Percentiles rank a stretch among this genome's conserved stretches.
Evolutionary conservation across 2,888 invertebrate species (phyloP).

Genomic region (Microchrysa polita): DNA sequence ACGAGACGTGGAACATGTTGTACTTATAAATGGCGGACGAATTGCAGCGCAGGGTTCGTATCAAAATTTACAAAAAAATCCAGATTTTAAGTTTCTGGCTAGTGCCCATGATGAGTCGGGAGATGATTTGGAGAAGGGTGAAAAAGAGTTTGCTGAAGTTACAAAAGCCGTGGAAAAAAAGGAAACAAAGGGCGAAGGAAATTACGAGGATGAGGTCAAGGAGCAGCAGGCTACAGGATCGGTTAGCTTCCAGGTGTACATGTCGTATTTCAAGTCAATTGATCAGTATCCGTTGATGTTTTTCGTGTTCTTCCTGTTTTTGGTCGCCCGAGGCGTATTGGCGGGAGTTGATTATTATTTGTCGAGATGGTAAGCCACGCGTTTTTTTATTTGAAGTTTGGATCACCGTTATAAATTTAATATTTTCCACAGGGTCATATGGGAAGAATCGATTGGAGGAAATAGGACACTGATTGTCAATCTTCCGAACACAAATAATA

Average conservation of each 20-base stretch:
- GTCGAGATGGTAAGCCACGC: constrained; percentile 71
- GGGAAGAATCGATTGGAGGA: constrained; percentile 34
- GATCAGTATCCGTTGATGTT: constrained; percentile 63
- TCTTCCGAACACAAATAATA: not conserved
- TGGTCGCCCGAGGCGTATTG: constrained; percentile 71
- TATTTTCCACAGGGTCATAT: constrained; percentile 40
- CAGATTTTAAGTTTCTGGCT: constrained; percentile 66
- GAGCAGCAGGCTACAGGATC: constrained; percentile 72
- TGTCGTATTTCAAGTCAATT: constrained; percentile 68
- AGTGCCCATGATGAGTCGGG: constrained; percentile 57
- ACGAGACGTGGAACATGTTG: constrained; percentile 67
- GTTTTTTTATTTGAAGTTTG: constrained; percentile 3
- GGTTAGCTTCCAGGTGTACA: constrained; percentile 70
- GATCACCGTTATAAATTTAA: not conserved
- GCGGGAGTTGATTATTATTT: constrained; percentile 79
- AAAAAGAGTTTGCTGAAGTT: constrained; percentile 54
- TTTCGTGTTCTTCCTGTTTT: constrained; percentile 64
- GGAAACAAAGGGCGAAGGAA: constrained; percentile 56
- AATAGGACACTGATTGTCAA: not conserved
- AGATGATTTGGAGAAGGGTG: constrained; percentile 56
- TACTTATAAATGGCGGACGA: constrained; percentile 67
- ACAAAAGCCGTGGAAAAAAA: constrained; percentile 18
- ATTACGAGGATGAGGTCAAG: constrained; percentile 65
- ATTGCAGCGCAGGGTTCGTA: constrained; percentile 62
- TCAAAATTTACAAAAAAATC: constrained; percentile 66